phyloP scores from a whole-genome alignment of 53 echinoderm and acorn worm species.

The Mesocentrotus franciscanus region DNA sequence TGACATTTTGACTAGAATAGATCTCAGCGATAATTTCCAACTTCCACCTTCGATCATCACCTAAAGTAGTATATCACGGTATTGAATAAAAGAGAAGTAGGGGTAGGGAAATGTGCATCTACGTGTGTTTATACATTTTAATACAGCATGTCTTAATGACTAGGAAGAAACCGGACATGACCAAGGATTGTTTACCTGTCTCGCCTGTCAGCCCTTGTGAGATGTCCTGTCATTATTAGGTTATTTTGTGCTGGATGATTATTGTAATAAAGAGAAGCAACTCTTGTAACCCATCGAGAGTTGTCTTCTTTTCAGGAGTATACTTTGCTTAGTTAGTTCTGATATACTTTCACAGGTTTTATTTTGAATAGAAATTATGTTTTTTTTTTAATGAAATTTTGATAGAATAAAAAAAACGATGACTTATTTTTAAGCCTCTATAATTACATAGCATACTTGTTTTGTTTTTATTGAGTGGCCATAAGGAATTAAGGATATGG shows the following conservation, averaged over 20 bases:
- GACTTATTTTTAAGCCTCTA: too few species aligned
- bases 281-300: background rate
- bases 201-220: conserved; percentile 6
- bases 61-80: background rate
- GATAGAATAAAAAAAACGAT: too few species aligned
- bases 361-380: too few species aligned
- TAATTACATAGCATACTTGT: too few species aligned
- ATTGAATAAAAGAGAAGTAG: background rate
- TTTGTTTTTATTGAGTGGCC: too few species aligned
- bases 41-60: background rate
- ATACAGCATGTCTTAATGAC: background rate
- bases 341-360: too few species aligned
- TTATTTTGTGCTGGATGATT: background rate
- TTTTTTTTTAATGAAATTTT: too few species aligned
- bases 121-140: background rate
- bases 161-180: conserved; percentile 2
- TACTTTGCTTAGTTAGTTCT: too few species aligned
- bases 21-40: conserved; percentile 6
- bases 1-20: conserved; percentile 32
- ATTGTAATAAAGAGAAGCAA: background rate
- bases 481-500: background rate
- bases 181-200: conserved; percentile 2
- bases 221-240: conserved; percentile 13
- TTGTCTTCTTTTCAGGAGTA: background rate
- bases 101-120: background rate